Evolutionary conservation across 2,888 invertebrate species (phyloP).

Genomic region (Cinara cedri): DNA sequence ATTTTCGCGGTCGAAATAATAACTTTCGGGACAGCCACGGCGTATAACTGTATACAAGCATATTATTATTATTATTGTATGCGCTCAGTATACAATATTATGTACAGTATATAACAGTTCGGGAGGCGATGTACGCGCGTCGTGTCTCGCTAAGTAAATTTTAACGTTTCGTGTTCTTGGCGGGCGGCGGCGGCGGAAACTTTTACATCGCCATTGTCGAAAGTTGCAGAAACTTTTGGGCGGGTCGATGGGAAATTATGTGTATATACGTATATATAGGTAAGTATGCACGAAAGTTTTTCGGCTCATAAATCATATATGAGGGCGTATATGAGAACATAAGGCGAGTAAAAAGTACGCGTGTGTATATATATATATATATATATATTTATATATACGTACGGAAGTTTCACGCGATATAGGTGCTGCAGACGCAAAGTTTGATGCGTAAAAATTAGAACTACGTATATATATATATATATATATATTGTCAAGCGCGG

Average conservation of each 20-base stretch:
- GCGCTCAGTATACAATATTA: no score
- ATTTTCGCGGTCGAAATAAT: background rate
- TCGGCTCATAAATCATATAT: constrained; percentile 40
- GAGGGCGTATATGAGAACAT: no score
- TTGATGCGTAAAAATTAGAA: background rate
- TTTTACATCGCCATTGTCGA: background rate
- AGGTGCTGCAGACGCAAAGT: background rate
- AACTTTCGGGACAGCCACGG: background rate
- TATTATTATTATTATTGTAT: no score
- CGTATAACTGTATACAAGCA: no score
- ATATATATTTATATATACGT: no score
- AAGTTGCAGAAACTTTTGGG: constrained; percentile 62
- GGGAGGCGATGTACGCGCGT: background rate
- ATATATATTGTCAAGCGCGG: no score
- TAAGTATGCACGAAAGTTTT: constrained; percentile 23
- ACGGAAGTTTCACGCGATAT: background rate
- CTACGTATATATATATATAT: no score
- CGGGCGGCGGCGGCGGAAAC: constrained; percentile 54
- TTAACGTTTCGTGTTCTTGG: background rate
- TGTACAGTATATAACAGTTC: background rate
- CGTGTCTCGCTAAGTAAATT: constrained; percentile 24
- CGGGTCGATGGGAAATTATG: background rate
- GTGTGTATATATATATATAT: no score
- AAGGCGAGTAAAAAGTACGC: no score
- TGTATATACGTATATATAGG: no score